Evolutionary conservation across 2,797 vertebrate species (phyloP).

Genomic region (Orientallactaga sibirica): DNA sequence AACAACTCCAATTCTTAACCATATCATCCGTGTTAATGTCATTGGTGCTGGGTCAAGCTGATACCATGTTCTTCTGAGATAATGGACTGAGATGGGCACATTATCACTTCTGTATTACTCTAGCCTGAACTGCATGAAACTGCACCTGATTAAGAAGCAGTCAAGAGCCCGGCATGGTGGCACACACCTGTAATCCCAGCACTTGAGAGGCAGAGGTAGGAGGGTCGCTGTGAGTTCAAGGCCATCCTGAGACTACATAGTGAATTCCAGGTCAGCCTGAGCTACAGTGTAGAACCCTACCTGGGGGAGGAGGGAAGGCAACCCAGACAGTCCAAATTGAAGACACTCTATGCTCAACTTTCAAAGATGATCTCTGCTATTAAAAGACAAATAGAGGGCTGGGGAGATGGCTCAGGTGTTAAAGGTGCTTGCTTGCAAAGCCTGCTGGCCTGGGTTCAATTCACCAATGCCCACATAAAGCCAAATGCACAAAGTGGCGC

Average conservation of each 20-base stretch:
- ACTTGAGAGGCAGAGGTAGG: too few relatives aligned
- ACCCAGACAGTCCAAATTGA: background rate
- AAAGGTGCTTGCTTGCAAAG: too few relatives aligned
- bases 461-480: too few relatives aligned
- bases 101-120: background rate
- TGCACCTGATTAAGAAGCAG: background rate
- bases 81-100: background rate
- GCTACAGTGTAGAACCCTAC: too few relatives aligned
- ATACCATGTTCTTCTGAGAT: background rate
- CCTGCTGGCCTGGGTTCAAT: too few relatives aligned
- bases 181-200: too few relatives aligned
- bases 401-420: too few relatives aligned
- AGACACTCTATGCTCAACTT: background rate
- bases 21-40: background rate
- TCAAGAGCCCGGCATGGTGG: background rate
- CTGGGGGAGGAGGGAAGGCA: too few relatives aligned
- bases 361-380: background rate
- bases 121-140: background rate
- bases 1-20: background rate
- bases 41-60: background rate
- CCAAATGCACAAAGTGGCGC: too few relatives aligned
- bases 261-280: too few relatives aligned
- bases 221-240: too few relatives aligned
- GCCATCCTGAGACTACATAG: too few relatives aligned
- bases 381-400: background rate